Evolutionary conservation across 2,113 vertebrate species (phyloP).

Genomic region (Bettongia penicillata): DNA sequence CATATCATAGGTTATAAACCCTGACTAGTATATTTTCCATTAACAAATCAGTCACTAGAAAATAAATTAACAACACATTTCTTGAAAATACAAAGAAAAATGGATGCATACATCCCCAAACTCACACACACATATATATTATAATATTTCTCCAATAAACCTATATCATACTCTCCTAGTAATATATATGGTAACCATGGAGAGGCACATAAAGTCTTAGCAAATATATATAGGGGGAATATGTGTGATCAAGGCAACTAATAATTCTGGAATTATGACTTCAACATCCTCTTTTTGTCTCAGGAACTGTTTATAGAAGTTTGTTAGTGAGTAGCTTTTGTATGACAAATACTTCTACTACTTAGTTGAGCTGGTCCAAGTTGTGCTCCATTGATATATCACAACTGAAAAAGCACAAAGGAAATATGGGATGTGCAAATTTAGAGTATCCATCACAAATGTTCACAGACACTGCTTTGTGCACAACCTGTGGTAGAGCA

Average conservation of each 20-base stretch:
- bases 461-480: too few species aligned
- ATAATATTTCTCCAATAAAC: neutral
- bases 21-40: neutral
- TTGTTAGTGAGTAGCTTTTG: neutral
- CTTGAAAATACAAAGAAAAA: neutral
- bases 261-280: neutral
- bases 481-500: too few species aligned
- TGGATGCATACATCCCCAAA: too few species aligned
- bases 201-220: neutral
- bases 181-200: neutral
- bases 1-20: neutral
- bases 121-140: neutral
- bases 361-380: neutral
- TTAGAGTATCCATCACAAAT: too few species aligned
- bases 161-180: neutral
- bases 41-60: neutral
- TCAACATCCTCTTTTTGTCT: neutral
- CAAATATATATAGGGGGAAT: neutral
- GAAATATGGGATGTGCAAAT: too few species aligned
- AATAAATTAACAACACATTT: neutral
- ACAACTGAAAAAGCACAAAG: too few species aligned
- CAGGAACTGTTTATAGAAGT: neutral
- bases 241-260: neutral
- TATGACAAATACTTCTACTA: neutral
- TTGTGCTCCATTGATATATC: neutral